Evolutionary conservation across 2,113 vertebrate genomes (phyloP).

Genomic region (Merops nubicus): DNA sequence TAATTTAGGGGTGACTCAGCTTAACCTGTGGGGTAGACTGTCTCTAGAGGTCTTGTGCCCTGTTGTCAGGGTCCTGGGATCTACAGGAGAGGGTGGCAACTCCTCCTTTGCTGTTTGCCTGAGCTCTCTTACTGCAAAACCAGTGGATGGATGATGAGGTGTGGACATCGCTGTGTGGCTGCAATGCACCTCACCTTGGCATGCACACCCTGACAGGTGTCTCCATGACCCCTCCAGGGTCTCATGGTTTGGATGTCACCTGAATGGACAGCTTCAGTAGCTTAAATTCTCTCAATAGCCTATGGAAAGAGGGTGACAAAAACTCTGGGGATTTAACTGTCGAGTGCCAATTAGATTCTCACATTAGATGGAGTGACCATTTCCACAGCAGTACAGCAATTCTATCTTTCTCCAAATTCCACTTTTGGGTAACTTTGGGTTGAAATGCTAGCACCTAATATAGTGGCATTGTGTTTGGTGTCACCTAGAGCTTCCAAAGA

Average conservation of each 20-base stretch:
- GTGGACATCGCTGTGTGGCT: accelerated
- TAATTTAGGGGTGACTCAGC: neutral
- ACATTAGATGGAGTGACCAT: neutral
- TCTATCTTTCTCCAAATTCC: neutral
- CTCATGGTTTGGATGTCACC: neutral
- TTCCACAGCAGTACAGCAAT: neutral
- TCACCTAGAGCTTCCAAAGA: neutral
- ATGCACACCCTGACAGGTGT: neutral
- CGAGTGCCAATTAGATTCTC: neutral
- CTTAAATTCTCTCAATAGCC: neutral
- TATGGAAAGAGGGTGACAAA: neutral
- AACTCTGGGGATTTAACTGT: neutral
- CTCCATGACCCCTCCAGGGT: too few species aligned
- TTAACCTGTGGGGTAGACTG: neutral
- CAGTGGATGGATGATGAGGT: neutral
- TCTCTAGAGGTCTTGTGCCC: accelerated
- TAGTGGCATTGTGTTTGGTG: neutral
- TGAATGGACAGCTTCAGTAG: neutral
- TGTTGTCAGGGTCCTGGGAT: neutral
- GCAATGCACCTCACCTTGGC: accelerated
- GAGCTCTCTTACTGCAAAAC: neutral
- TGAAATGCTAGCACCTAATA: neutral
- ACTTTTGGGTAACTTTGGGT: neutral
- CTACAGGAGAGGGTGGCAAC: neutral
- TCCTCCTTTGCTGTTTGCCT: neutral